These are phyloP conservation scores for Agrotis puta DNA, from an alignment of 2,888 invertebrate genomes.

Conservation along the genomic window DNA sequence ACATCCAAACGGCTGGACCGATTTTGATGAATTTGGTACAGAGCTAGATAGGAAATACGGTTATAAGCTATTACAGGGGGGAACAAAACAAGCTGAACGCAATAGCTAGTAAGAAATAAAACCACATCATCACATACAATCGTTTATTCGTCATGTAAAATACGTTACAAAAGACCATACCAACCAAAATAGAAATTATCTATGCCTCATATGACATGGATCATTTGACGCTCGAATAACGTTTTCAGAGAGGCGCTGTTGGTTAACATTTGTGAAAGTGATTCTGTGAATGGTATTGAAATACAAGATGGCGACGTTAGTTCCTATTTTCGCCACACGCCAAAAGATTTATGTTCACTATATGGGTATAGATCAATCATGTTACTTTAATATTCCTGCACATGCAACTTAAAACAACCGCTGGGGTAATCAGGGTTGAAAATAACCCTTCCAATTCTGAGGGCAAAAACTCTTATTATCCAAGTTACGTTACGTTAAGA, in stretches of 20 bases:
- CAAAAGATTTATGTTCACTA: constrained; percentile 1
- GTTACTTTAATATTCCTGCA: constrained; percentile 38
- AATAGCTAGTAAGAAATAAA: constrained; percentile 45
- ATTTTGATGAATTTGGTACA: no score
- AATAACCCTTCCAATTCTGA: constrained; percentile 14
- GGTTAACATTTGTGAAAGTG: neutral
- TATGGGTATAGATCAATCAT: neutral
- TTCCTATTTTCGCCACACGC: neutral
- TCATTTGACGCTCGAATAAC: neutral
- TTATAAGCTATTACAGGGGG: no score
- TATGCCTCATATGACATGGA: neutral
- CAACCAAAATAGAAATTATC: constrained; percentile 58
- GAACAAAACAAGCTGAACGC: no score
- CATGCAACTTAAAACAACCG: constrained; percentile 27
- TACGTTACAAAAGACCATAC: constrained; percentile 75
- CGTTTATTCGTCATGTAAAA: constrained; percentile 76
- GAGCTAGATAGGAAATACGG: no score
- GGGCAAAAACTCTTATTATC: constrained; percentile 10
- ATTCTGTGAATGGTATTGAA: neutral
- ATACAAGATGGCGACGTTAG: neutral
- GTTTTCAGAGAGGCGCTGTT: neutral
- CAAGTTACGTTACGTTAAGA: no score
- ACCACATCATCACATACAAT: constrained; percentile 64
- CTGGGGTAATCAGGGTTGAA: neutral
- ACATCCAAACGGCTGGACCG: no score